phyloP scores from a whole-genome alignment of 2,797 vertebrate genomes.

The Pipistrellus nathusii region DNA sequence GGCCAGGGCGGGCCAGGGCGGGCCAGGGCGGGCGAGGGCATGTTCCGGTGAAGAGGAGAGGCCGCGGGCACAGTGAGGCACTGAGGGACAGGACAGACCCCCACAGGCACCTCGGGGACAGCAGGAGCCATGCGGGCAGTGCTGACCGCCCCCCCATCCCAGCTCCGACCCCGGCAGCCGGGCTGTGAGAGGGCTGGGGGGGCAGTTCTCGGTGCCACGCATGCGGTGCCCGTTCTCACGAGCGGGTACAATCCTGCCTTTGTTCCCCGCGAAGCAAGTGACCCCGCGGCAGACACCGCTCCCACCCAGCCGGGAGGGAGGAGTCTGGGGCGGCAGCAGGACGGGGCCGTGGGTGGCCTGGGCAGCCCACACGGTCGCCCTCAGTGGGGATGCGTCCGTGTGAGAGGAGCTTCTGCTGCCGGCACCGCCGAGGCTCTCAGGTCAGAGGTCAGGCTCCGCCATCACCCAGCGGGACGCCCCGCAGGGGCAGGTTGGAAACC shows the following conservation, averaged over 20 bases:
- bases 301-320: not conserved
- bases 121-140: fast-evolving
- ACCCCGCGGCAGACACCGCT: not conserved
- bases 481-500: fast-evolving
- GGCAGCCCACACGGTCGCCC: not conserved
- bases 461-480: not conserved
- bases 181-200: not conserved
- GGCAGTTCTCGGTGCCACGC: not conserved
- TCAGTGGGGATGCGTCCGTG: fast-evolving
- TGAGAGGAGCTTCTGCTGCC: fast-evolving
- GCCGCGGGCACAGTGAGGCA: fast-evolving
- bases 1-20: no score
- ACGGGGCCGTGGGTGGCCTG: not conserved
- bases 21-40: no score
- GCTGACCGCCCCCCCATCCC: not conserved
- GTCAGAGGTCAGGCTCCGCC: not conserved
- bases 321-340: not conserved
- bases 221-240: not conserved
- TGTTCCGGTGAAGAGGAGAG: fast-evolving
- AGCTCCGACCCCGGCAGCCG: not conserved
- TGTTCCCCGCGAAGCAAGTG: not conserved
- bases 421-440: fast-evolving
- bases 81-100: fast-evolving
- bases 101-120: fast-evolving
- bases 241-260: not conserved